Evolutionary conservation across 1,140 invertebrate species (phyloP).

Genomic region (Palaemon carinicauda): DNA sequence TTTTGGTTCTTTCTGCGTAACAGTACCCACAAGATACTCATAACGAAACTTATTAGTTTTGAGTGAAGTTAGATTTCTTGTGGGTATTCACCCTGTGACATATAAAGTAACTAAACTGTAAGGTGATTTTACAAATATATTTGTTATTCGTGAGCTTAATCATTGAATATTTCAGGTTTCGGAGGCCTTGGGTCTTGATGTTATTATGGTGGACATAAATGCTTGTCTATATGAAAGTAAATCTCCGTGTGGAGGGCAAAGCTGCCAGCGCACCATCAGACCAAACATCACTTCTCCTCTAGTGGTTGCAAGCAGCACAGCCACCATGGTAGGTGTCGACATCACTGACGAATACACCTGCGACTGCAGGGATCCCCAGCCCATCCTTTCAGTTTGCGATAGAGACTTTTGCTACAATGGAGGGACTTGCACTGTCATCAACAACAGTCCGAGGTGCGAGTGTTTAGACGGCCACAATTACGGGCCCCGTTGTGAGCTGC

Average conservation of each 20-base stretch:
- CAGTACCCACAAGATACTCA: no score
- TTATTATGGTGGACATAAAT: conserved; percentile 97
- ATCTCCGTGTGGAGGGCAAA: conserved; percentile 37
- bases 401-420: conserved; percentile 83
- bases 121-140: neutral
- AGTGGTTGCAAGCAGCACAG: conserved; percentile 95
- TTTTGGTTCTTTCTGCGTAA: no score
- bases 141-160: neutral
- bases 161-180: conserved; percentile 76
- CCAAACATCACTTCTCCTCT: conserved; percentile 73
- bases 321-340: conserved; percentile 89
- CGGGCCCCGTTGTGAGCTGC: conserved; percentile 95
- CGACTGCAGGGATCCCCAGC: conserved; percentile 88
- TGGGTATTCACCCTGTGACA: neutral
- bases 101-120: no score
- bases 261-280: conserved; percentile 47
- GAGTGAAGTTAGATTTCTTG: neutral
- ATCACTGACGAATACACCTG: conserved; percentile 89
- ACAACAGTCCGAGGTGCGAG: conserved; percentile 18
- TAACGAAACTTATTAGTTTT: neutral
- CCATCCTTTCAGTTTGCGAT: conserved; percentile 63
- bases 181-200: conserved; percentile 89
- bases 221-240: conserved; percentile 95
- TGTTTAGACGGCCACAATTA: conserved; percentile 63
- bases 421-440: conserved; percentile 67